Evolutionary conservation across 2,113 vertebrate genomes (phyloP), one percentile per base, ranked within the genome.

Genomic region (Myotis yumanensis): DNA sequence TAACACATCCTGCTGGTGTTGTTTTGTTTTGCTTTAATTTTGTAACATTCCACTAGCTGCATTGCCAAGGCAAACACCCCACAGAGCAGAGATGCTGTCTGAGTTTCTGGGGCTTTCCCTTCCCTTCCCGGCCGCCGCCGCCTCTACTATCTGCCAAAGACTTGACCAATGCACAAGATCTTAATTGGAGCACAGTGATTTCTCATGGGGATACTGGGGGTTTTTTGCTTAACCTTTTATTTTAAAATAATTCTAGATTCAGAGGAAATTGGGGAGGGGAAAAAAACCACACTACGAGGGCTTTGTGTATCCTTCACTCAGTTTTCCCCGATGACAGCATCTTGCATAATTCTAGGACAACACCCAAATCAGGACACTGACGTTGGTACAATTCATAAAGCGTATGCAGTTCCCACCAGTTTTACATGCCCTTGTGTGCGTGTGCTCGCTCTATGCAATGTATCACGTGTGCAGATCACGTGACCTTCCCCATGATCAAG

Each of bases 361-460:
- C 0, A 51, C 9, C 22, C 7, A 30, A 30, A 25, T 28, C 32
- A 40, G 25, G 57, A 48, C 23, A 32, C 9, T 3, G 30, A 25
- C 32, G 3, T 8, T 12, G 10, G 18, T 10, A 1, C 37, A 54
- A 7, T 10, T 35, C 51, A 8, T 40, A 48, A 68, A n/a, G 23
- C 11, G 8, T 25, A 22, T 11, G 25, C 16, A 3, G 28, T 18
- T 18, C 4, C 66, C 12, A n/a, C 43, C 22, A 30, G 28, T 28
- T 54, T 40, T 7, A 2, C 22, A 2, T 1, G 30, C 6, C 3
- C 4, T 37, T 14, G 0, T 8, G 64, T 8, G 22, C 11, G 14
- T 18, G 0, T 16, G n/a, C 25, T 28, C 30, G 52, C 30, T 35
- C 20, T 30, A 0, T 15, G 30, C 35, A 25, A 28, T 48, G 15